phyloP scores from a whole-genome alignment of 1,140 invertebrate genomes.

The Bombus sylvicola region DNA sequence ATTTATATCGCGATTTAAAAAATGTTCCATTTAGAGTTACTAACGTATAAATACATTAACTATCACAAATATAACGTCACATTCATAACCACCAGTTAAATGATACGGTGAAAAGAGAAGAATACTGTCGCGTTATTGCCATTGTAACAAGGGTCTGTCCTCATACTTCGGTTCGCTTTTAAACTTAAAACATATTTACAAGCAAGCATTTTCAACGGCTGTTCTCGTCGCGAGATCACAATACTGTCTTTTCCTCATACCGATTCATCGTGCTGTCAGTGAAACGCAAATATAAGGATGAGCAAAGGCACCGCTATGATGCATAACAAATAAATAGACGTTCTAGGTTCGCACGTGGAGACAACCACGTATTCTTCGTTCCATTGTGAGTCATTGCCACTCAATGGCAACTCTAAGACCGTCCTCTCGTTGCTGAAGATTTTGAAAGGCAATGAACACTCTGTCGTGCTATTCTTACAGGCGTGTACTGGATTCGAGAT shows the following conservation, averaged over 20 bases:
- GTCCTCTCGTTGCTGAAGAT: constrained; percentile 88
- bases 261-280: constrained; percentile 71
- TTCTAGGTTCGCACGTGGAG: constrained; percentile 89
- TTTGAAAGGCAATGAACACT: constrained; percentile 86
- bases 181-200: constrained; percentile 30
- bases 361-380: constrained; percentile 89
- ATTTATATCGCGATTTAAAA: not conserved
- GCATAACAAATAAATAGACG: constrained; percentile 87
- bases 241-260: not conserved
- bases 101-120: not conserved
- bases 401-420: constrained; percentile 85
- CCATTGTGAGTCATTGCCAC: constrained; percentile 86
- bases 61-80: not conserved
- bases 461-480: constrained; percentile 85
- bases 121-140: constrained; percentile 43
- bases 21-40: not conserved
- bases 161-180: not conserved
- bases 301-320: constrained; percentile 88
- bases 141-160: constrained; percentile 13
- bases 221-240: not conserved
- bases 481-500: constrained; percentile 83
- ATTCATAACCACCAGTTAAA: not conserved
- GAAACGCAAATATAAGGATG: constrained; percentile 89
- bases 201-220: constrained; percentile 19
- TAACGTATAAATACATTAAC: not conserved